Evolutionary conservation across 2,113 vertebrate genomes (phyloP), one percentile per base, ranked within the genome.

Genomic region (Eretmochelys imbricata): DNA sequence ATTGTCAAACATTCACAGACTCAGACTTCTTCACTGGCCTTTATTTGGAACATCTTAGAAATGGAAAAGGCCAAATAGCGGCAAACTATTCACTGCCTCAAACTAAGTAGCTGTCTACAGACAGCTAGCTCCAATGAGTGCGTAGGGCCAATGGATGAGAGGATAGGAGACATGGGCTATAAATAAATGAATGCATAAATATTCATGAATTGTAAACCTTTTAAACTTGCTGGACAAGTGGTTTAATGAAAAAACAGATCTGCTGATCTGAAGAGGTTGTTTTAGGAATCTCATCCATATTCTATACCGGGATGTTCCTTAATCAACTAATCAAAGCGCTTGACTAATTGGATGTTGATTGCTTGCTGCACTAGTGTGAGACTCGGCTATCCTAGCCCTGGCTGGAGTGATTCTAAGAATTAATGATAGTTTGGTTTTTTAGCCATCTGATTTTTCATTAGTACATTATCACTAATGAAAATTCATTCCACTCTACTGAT

Each of bases 271-370:
- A 95, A n/a, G n/a, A 91, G 49, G 80, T 3, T 89, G 89, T 95
- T 97, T 95, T 94, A 88, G 90, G 20, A 94, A 54, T 5, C 46
- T 93, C 95, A 98, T 98, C 89, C 96, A 98, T 98, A 98, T 98
- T 98, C 96, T 98, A 53, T 5, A 94, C n/a, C 80, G 88, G 82
- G 84, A 89, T 96, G 91, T 72, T 76, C 91, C 89, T 93, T 95
- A 98, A 98, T 98, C 98, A 98, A 85, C 97, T 97, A 96, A 98
- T 97, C 97, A 97, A 97, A 97, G 93, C 69, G 88, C 90, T 91
- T 84, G 0, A 93, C 97, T 98, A 98, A 98, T 96, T 98, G 97
- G 93, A 92, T 78, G 96, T 83, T 97, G 96, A 98, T 97, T 98
- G 97, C 97, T 96, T 95, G 95, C 87, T 95, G 94, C 95, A 97